phyloP scores from a whole-genome alignment of 2,797 vertebrate genomes.

The Brachyrhaphis roseni region DNA sequence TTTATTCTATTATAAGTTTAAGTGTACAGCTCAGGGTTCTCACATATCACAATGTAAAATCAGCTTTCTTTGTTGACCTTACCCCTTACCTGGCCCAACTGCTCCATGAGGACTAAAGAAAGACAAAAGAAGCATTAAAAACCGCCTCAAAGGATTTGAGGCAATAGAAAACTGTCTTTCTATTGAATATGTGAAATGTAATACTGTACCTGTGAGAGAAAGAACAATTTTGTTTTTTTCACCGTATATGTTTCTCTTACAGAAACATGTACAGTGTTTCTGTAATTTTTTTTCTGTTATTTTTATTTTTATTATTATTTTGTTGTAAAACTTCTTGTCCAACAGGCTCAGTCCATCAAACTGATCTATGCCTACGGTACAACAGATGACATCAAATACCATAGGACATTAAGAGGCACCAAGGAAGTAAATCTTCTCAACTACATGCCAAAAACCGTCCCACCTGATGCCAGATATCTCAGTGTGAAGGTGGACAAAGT shows the following conservation, averaged over 20 bases:
- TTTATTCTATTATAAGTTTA: not conserved
- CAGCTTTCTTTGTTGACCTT: constrained; percentile 10
- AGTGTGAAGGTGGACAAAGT: constrained; percentile 77
- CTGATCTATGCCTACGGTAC: constrained; percentile 80
- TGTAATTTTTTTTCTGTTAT: not conserved
- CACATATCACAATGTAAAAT: not conserved
- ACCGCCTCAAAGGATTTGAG: not conserved
- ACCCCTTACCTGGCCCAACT: not conserved
- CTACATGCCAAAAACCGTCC: constrained; percentile 26
- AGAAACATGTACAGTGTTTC: not conserved
- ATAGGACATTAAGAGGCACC: constrained; percentile 62
- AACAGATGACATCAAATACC: constrained; percentile 74
- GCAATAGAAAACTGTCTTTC: not conserved
- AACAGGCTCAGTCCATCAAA: constrained; percentile 74
- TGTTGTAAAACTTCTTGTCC: constrained; percentile 6
- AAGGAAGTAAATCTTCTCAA: constrained; percentile 84
- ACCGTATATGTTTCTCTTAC: too few species aligned
- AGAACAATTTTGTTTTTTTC: not conserved
- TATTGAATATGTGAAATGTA: constrained; percentile 27
- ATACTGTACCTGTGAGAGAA: constrained; percentile 14
- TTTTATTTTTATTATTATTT: not conserved
- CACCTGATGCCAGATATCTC: constrained; percentile 49
- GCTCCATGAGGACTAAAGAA: not conserved
- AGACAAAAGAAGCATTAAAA: constrained; percentile 24
- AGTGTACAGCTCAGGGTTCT: constrained; percentile 32